Evolutionary conservation across 2,113 vertebrate species (phyloP).

Genomic region (Oenanthe melanoleuca): DNA sequence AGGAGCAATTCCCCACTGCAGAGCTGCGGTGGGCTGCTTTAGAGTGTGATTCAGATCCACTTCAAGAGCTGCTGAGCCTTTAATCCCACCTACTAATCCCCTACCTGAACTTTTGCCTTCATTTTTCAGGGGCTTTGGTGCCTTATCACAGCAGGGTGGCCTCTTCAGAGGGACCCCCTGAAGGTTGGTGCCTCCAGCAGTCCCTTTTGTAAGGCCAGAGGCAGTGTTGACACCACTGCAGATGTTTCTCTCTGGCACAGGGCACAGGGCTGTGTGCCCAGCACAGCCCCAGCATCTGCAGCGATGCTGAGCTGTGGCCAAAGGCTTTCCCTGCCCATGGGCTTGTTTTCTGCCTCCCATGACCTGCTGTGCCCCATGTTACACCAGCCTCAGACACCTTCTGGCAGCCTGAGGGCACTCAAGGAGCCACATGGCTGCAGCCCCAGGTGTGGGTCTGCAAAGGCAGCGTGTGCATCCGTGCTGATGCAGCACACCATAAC

Average conservation of each 20-base stretch:
- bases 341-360: neutral
- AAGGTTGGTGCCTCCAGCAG: neutral
- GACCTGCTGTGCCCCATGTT: neutral
- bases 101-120: conserved; percentile 25
- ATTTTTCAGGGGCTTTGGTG: neutral
- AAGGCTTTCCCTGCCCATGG: accelerated
- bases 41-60: neutral
- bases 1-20: neutral
- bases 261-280: neutral
- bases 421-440: accelerated
- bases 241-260: neutral
- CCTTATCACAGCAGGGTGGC: neutral
- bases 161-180: neutral
- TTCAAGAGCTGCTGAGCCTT: conserved; percentile 22
- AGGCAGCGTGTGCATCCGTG: accelerated
- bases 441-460: neutral
- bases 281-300: neutral
- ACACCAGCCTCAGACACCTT: neutral
- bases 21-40: neutral
- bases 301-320: accelerated
- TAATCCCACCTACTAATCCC: conserved; percentile 41
- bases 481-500: neutral
- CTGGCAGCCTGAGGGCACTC: neutral
- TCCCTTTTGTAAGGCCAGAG: neutral
- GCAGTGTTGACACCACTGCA: accelerated